Conservation (phyloP, 2,888 invertebrate genomes). For the Parnassius mnemosyne region DNA sequence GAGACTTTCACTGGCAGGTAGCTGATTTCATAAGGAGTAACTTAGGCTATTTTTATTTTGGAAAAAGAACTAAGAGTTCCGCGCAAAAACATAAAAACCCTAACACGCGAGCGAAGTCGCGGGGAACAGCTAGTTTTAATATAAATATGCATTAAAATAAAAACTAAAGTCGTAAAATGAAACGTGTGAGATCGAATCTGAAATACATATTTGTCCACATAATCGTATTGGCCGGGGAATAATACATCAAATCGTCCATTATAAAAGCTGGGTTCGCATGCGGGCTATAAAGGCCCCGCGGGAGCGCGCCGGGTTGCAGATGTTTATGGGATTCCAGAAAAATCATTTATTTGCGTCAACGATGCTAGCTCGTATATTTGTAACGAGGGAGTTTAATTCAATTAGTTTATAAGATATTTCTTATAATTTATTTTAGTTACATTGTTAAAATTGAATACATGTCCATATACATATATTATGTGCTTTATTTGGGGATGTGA, state of each 20-base stretch:
- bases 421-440: no score
- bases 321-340: constrained; percentile 26
- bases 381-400: constrained; percentile 13
- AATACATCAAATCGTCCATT: constrained; percentile 29
- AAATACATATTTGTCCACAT: constrained; percentile 26
- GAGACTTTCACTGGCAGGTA: no score
- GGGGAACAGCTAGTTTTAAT: no score
- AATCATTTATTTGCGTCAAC: constrained; percentile 29
- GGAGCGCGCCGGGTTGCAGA: constrained; percentile 23
- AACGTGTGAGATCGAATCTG: constrained; percentile 11
- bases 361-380: constrained; percentile 20
- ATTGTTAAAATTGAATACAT: no score
- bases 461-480: no score
- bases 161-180: neutral
- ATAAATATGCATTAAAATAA: neutral
- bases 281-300: constrained; percentile 21
- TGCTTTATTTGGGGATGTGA: no score
- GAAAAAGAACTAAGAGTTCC: no score
- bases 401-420: constrained; percentile 11
- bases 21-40: no score
- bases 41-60: no score
- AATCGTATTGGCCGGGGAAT: constrained; percentile 25
- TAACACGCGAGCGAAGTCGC: no score
- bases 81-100: no score
- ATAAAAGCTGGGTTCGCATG: constrained; percentile 9